A percentile compares a stretch with the other conserved stretches of the same genome.
phyloP scores from a whole-genome alignment of 2,113 vertebrate species.

The Calonectris borealis region DNA sequence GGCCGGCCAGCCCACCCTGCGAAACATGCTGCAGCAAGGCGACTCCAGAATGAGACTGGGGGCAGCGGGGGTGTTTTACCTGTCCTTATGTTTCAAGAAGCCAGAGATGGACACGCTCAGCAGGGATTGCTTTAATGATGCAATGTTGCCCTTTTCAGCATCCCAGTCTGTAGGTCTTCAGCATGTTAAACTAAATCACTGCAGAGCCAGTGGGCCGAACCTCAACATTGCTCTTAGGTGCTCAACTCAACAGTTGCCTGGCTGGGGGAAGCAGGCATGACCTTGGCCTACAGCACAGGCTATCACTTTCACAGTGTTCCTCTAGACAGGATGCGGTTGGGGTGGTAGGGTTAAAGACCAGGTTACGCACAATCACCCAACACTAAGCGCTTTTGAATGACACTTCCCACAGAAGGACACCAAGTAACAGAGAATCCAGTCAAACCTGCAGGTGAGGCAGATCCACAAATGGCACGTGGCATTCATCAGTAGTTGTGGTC shows the following conservation, averaged over 20 bases:
- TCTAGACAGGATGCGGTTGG: background rate
- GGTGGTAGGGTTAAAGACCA: background rate
- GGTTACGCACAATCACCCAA: background rate
- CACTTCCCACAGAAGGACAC: background rate
- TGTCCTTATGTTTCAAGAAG: background rate
- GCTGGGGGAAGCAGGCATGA: background rate
- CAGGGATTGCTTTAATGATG: background rate
- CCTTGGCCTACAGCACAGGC: background rate
- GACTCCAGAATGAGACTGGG: background rate
- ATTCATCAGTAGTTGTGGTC: background rate
- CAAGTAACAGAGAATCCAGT: background rate
- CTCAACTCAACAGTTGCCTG: background rate
- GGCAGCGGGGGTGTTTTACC: accelerated
- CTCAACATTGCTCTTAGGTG: background rate
- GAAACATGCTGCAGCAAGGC: background rate
- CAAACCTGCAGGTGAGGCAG: constrained; percentile 31
- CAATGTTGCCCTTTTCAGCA: background rate
- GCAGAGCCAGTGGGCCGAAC: background rate
- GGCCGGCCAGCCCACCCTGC: no score
- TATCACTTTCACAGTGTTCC: background rate
- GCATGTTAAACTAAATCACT: background rate
- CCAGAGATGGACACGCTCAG: background rate
- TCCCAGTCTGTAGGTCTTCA: background rate
- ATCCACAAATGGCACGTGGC: background rate
- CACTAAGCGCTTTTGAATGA: background rate